Evolutionary conservation across 2,888 invertebrate genomes (phyloP).

Genomic region (Tipula helvola): DNA sequence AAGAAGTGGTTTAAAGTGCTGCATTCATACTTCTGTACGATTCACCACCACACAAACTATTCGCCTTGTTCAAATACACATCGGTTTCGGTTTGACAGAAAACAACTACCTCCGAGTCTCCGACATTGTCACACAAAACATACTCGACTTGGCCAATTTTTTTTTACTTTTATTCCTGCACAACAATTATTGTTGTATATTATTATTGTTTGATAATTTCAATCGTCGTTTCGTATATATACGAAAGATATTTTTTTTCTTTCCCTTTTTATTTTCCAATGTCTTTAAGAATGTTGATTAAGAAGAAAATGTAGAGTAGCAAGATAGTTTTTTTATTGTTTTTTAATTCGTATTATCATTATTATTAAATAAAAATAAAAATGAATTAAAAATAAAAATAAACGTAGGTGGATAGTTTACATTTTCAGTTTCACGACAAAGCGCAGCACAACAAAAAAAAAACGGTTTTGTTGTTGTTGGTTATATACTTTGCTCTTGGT

Average conservation of each 20-base stretch:
- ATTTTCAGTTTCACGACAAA: not conserved
- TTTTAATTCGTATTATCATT: slow-evolving; percentile 4
- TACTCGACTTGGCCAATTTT: not conserved
- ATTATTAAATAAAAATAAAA: not conserved
- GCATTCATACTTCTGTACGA: too few relatives aligned
- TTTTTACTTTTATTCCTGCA: not conserved
- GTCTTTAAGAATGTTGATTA: not conserved
- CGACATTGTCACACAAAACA: not conserved
- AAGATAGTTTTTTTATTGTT: slow-evolving; percentile 1
- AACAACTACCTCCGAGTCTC: not conserved
- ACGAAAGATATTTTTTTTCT: not conserved
- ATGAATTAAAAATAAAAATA: not conserved
- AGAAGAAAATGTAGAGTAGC: slow-evolving; percentile 4
- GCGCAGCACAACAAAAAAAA: not conserved
- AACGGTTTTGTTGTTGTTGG: not conserved
- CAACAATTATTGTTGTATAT: not conserved
- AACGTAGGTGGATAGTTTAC: slow-evolving; percentile 4
- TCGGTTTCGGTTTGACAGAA: not conserved
- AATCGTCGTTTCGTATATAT: not conserved
- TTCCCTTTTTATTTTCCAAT: not conserved
- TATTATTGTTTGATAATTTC: not conserved
- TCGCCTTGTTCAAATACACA: not conserved
- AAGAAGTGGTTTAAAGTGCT: too few relatives aligned
- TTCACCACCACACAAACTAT: not conserved
- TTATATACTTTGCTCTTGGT: not conserved